Base-by-base conservation (phyloP, 37 sponge, comb jelly and placozoan species). In the Ephydatia muelleri region DNA sequence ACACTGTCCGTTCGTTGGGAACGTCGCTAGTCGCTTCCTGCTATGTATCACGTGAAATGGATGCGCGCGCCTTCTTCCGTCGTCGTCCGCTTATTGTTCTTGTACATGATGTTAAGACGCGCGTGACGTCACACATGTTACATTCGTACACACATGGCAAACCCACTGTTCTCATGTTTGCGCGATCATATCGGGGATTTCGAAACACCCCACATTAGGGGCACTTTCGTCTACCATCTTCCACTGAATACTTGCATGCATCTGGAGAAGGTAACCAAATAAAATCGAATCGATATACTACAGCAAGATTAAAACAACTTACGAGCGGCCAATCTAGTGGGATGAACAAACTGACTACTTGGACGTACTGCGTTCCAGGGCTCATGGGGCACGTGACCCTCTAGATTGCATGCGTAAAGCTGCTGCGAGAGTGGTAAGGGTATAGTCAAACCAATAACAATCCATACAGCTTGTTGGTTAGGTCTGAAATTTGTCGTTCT, bases 341-440 rank as follows among this genome's bases (percentile, higher is more conserved):
- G 13, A 86, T 72, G 33, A 75, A 69, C 21, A 78, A 23, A 64
- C 23, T 57, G 16, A 79, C 70, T 19, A 21, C 27, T 32, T 79
- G 80, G 28, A 73, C 47, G 37, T 40, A 36, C 23, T 32, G 35
- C 16, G 38, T 43, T 74, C 29, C 28, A 22, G 35, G 8, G 22
- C 47, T 43, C 38, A 77, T 66, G 38, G 85, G 78, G 72, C 78
- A 85, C 21, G 29, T 76, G 26, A 67, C 78, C 29, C 85, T 78
- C 85, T 28, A 78, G 72, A 16, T 68, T 70, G 72, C 86, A 86
- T 5, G 37, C 80, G 69, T 78, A 43, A 43, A 43, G 47, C 47
- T 25, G 48, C 48, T 49, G 12, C 25, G 23, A 48, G 27, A 47
- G 37, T 21, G 79, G 47, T 23, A 81, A 81, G 5, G 77, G 77